Evolutionary conservation across 2,113 vertebrate species (phyloP).

Genomic region (Brienomyrus brachyistius): DNA sequence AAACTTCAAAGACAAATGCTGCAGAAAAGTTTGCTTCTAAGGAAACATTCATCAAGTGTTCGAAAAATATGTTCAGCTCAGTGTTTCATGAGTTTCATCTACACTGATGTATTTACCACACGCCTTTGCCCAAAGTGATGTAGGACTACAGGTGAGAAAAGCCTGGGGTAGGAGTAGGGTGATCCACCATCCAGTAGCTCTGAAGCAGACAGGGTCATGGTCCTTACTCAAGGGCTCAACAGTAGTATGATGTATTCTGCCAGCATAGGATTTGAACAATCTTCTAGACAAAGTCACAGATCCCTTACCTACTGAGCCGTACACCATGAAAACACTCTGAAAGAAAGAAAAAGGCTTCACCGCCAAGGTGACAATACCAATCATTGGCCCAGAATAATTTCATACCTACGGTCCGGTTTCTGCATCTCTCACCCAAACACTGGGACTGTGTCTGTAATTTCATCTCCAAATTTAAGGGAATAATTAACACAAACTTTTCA

Average conservation of each 20-base stretch:
- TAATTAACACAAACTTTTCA: neutral
- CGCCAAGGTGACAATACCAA: neutral
- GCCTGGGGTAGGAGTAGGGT: neutral
- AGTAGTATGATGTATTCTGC: neutral
- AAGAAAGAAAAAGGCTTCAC: neutral
- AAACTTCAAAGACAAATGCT: slow-evolving; percentile 8
- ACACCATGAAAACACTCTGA: neutral
- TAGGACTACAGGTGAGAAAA: neutral
- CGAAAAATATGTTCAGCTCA: slow-evolving; percentile 1
- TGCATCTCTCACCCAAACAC: neutral
- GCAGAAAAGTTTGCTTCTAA: slow-evolving; percentile 6
- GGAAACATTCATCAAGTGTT: slow-evolving; percentile 19
- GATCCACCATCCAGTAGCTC: neutral
- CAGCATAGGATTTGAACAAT: neutral
- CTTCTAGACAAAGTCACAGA: neutral
- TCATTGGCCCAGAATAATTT: neutral
- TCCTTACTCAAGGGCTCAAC: neutral
- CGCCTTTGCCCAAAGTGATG: neutral
- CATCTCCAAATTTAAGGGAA: neutral
- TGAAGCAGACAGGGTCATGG: neutral
- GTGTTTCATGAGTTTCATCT: slow-evolving; percentile 10
- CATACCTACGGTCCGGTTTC: neutral
- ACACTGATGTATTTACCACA: neutral
- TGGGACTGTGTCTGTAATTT: neutral
- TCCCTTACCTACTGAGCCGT: neutral